Evolutionary conservation across 2,113 vertebrate genomes (phyloP), one percentile per base, ranked within the genome.

Genomic region (Taurulus bubalis): DNA sequence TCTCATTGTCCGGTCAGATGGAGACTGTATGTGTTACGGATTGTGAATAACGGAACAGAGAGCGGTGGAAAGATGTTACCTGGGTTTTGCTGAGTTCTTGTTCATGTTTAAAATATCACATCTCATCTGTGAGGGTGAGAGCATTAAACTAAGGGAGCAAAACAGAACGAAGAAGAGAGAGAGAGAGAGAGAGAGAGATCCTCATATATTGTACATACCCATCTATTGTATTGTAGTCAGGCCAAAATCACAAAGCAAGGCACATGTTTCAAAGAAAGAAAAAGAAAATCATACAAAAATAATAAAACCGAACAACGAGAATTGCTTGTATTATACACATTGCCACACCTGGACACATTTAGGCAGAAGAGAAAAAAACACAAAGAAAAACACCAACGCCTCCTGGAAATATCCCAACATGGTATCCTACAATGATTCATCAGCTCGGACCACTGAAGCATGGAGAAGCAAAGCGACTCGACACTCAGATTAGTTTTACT

Each of bases 161-260:
- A 65, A 80, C 82, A 88, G 70, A 88, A 83, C 86, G 90, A 90
- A 63, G 14, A 11, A 45, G 14, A 45, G 42, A 45, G 42, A 77
- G 80, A 45, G 60, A 90, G 65, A 42, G 40, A 45, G 14, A 45
- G 42, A 45, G 42, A 77, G 80, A 45, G 60, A 75, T 80, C 40
- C 80, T 79, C 70, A 73, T 71, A 84, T 82, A 83, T 85, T 69
- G 58, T 84, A 86, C 74, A 87, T 84, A 93, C 76, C 85, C 90
- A 91, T 89, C 86, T 85, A 90, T 76, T 89, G 84, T 90, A 83
- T 81, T 89, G 92, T 91, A 86, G 81, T 94, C 82, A 88, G 89
- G 85, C 88, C 86, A 93, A 87, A 82, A 92, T 76, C 93, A 96
- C 88, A 92, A 95, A 96, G 95, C 96, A 98, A 99, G 97, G 97